phyloP scores from a whole-genome alignment of 1,140 invertebrate genomes.

The Pygmarrhopalites habei region DNA sequence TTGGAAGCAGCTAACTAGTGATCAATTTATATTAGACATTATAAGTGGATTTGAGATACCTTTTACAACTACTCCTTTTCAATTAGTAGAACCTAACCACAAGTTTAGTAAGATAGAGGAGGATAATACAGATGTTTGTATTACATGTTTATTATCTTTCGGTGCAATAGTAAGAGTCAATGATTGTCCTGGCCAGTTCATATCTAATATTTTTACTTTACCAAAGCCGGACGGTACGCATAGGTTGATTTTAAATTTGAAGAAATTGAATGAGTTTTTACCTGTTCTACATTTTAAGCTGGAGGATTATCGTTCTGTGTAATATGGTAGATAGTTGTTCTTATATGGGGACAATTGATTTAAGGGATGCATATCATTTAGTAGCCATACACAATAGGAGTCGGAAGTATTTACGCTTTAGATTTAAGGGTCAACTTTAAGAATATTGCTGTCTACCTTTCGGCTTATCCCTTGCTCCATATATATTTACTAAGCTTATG shows the following conservation, averaged over 20 bases:
- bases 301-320: neutral
- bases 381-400: neutral
- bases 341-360: neutral
- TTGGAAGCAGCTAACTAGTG: neutral
- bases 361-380: neutral
- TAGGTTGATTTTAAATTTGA: constrained; percentile 23
- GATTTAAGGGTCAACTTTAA: neutral
- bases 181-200: neutral
- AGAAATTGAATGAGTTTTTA: constrained; percentile 22
- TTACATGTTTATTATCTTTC: neutral
- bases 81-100: neutral
- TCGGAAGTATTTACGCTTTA: neutral
- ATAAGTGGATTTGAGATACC: neutral
- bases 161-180: neutral
- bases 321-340: constrained; percentile 7
- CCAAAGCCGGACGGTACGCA: constrained; percentile 8
- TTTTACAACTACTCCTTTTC: neutral
- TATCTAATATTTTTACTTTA: constrained; percentile 16
- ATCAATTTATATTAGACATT: neutral
- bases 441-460: neutral
- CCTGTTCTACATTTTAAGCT: constrained; percentile 22
- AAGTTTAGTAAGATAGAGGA: too few relatives aligned
- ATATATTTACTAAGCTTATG: neutral
- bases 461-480: neutral
- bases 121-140: neutral